These are phyloP conservation scores for Coilia nasus DNA, from an alignment of 2,797 vertebrate species.

Conservation along the genomic window DNA sequence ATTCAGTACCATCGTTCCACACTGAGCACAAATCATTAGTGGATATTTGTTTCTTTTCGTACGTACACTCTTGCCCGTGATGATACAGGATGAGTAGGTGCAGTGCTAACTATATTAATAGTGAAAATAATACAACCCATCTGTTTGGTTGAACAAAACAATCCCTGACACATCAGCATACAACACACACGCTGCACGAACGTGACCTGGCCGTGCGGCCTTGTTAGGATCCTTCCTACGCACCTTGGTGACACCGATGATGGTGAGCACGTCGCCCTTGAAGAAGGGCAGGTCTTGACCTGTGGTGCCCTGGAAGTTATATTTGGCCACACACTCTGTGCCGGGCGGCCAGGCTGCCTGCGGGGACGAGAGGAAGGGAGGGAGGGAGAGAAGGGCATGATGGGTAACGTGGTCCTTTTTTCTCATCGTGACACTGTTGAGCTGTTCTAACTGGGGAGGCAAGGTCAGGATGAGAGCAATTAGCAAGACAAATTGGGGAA, in stretches of 20 bases:
- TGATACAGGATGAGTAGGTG: no score
- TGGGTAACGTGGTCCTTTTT: constrained; percentile 2
- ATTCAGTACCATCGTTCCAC: background rate
- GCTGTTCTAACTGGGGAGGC: background rate
- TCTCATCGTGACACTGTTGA: background rate
- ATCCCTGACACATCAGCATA: no score
- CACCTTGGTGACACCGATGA: constrained; percentile 94
- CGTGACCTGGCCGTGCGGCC: no score
- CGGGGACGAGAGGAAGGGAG: constrained; percentile 12
- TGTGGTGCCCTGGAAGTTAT: constrained; percentile 93
- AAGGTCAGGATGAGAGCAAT: background rate
- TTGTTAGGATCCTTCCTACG: constrained; percentile 40
- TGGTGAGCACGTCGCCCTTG: constrained; percentile 95
- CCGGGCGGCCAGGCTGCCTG: constrained; percentile 86
- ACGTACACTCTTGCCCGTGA: no score
- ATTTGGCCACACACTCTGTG: constrained; percentile 97
- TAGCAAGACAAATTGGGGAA: background rate
- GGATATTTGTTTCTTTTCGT: no score
- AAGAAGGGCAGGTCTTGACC: constrained; percentile 96
- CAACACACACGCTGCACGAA: no score
- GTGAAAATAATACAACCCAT: no score
- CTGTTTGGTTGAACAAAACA: no score
- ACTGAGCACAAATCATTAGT: no score
- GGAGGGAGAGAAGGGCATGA: background rate
- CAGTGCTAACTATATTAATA: no score